Percentiles rank a stretch among this genome's conserved stretches.
These are phyloP conservation scores for Nematopogon swammerdamellus DNA, from an alignment of 2,888 invertebrate species.

Conservation along the genomic window DNA sequence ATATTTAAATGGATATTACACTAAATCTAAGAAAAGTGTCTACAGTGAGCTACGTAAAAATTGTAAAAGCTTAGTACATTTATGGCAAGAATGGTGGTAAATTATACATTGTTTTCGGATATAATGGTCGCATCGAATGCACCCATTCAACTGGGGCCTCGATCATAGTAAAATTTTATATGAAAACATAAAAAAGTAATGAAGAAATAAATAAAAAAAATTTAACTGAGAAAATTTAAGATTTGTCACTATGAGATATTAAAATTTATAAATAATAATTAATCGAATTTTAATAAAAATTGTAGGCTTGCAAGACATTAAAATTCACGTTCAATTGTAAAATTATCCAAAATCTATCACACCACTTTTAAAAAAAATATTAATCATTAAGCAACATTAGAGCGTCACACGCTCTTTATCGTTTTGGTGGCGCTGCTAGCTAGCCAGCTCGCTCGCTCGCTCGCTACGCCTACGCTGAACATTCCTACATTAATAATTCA, in stretches of 20 bases:
- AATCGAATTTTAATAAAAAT: too few relatives aligned
- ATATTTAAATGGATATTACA: constrained; percentile 48
- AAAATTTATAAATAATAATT: too few relatives aligned
- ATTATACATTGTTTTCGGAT: too few relatives aligned
- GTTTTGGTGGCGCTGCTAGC: not conserved
- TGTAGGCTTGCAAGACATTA: constrained; percentile 22
- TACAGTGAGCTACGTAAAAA: constrained; percentile 43
- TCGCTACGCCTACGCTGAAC: constrained; percentile 12
- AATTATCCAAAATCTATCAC: constrained; percentile 58
- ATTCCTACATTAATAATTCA: constrained; percentile 52
- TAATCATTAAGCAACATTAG: constrained; percentile 54
- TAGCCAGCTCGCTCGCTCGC: too few relatives aligned
- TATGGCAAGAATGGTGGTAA: constrained; percentile 55
- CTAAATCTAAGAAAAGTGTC: constrained; percentile 44
- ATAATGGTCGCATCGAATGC: too few relatives aligned
- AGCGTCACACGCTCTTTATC: constrained; percentile 54
- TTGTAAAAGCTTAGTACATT: constrained; percentile 17
- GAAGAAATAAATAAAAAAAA: too few relatives aligned
- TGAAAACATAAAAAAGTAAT: too few relatives aligned
- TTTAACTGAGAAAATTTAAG: too few relatives aligned
- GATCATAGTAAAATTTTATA: too few relatives aligned
- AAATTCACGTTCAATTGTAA: constrained; percentile 56
- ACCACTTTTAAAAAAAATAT: constrained; percentile 44
- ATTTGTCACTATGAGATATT: too few relatives aligned
- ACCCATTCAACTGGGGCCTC: too few relatives aligned